These are phyloP conservation scores for Eurypyga helias DNA, from an alignment of 2,113 vertebrate genomes.

Conservation along the genomic window DNA sequence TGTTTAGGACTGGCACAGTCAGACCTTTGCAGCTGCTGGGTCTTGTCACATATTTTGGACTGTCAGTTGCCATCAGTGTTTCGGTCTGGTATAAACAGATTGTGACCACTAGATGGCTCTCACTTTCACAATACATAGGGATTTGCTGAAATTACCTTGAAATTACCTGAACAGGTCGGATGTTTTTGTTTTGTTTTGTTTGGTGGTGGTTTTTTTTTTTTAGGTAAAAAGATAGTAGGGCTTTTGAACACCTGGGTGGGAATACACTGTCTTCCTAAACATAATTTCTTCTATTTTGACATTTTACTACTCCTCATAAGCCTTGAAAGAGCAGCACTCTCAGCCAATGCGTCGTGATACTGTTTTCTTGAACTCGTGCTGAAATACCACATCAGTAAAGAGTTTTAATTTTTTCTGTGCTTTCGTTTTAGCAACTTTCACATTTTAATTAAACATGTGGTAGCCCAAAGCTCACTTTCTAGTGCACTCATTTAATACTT, in stretches of 20 bases:
- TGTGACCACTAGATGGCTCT: constrained; percentile 68
- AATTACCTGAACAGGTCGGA: neutral
- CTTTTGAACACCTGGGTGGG: neutral
- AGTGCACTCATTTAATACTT: neutral
- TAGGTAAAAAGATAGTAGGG: neutral
- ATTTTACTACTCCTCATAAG: neutral
- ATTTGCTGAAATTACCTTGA: neutral
- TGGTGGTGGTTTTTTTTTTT: neutral
- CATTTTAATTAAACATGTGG: neutral
- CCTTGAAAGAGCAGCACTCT: neutral
- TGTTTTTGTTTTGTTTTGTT: neutral
- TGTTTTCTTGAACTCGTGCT: neutral
- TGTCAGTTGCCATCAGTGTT: neutral
- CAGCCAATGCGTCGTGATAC: neutral
- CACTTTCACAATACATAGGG: neutral
- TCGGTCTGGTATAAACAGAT: neutral
- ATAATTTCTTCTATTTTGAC: neutral
- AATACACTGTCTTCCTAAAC: neutral
- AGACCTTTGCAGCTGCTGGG: neutral
- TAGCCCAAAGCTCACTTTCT: neutral
- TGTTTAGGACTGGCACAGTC: neutral
- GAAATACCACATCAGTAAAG: neutral
- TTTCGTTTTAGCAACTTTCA: neutral
- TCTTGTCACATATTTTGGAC: rapidly evolving
- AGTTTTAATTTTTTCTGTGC: neutral